Conservation (phyloP, 1,140 invertebrate species). For the Bombus pascuorum region DNA sequence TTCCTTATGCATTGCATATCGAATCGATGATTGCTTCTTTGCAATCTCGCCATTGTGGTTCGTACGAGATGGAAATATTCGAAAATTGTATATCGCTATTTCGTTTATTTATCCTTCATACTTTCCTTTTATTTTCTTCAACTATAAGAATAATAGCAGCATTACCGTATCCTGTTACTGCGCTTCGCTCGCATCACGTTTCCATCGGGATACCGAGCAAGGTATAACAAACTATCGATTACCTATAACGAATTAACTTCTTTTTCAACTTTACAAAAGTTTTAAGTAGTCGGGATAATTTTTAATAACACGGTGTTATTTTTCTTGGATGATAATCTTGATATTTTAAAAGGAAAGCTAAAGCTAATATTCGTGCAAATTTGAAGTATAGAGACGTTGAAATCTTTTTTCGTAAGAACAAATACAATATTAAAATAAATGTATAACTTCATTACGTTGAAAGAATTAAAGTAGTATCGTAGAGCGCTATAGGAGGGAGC, state of each 20-base stretch:
- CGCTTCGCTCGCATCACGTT: neutral
- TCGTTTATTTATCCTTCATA: neutral
- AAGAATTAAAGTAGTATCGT: too few relatives aligned
- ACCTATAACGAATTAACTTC: neutral
- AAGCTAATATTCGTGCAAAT: too few relatives aligned
- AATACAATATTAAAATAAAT: too few relatives aligned
- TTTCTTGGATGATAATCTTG: too few relatives aligned
- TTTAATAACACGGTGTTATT: neutral
- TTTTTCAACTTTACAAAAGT: neutral
- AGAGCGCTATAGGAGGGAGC: too few relatives aligned
- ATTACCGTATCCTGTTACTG: conserved; percentile 11
- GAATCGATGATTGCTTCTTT: neutral
- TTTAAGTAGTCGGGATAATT: neutral
- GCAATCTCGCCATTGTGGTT: neutral
- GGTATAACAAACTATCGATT: neutral
- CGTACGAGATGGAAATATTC: neutral
- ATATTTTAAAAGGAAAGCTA: too few relatives aligned
- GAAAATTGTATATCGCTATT: conserved; percentile 1
- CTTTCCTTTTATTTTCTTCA: neutral
- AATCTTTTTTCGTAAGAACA: too few relatives aligned
- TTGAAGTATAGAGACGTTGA: too few relatives aligned
- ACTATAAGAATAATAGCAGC: neutral
- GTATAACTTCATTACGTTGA: too few relatives aligned
- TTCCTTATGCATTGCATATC: neutral
- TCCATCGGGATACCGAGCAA: neutral